Evolutionary conservation across 2,888 invertebrate genomes (phyloP), one percentile per base, ranked within the genome.

Genomic region (Lasioglossum marginatum): DNA sequence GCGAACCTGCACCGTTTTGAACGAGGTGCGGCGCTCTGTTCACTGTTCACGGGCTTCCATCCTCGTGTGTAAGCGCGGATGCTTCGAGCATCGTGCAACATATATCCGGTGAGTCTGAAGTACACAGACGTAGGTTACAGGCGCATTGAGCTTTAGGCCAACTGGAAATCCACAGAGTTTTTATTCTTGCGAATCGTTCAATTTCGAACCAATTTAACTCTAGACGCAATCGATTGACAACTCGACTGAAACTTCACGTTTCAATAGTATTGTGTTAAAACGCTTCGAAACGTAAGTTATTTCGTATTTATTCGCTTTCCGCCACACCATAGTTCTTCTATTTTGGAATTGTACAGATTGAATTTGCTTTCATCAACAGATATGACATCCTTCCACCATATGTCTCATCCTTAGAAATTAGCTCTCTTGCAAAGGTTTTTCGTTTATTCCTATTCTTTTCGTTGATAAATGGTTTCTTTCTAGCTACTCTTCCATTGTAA

Each of bases 61-160:
- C 31, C 31, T 63, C 31, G 16, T 63, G 14, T 63, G 31, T 63
- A 63, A 63, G 31, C 63, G 63, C 63, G 31, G 31, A 31, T 63
- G 63, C 16, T 63, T 31, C 16, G 16, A 31, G 63, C 31, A 63
- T 63, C 31, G 63, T 16, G 63, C 31, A 63, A 16, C 16, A 31
- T 63, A 63, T 63, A 63, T 31, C 6, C 16, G 63, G 63, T 63
- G 63, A 63, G 63, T 63, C 31, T 63, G 63, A 63, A 63, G 63
- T 63, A 63, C 63, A 31, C 6, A 63, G 16, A 63, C 63, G 63
- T 31, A 31, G 16, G 31, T 31, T 31, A 31, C 63, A 27, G 16
- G 16, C 31, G 63, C 31, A 63, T 63, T 40, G 2, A 40, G 40
- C 1, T 40, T 16, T 63, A 5, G 31, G 31, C 1, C 2, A 31